A percentile compares a stretch with the other conserved stretches of the same genome.
Conservation (phyloP, 2,113 vertebrate species). For the Gopherus evgoodei region DNA sequence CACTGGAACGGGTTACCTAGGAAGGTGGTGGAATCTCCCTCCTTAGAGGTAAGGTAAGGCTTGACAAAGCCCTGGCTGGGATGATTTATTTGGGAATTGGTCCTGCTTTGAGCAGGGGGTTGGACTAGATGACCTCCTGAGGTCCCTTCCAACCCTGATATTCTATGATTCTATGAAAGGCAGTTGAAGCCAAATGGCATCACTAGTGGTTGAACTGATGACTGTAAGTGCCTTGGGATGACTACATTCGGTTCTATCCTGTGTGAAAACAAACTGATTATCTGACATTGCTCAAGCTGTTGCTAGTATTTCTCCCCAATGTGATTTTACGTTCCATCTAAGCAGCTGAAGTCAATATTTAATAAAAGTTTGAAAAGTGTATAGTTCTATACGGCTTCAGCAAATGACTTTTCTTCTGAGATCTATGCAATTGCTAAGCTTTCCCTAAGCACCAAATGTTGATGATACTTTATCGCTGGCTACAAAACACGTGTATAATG, state of each 20-base stretch:
- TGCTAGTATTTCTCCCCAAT: slow-evolving; percentile 50
- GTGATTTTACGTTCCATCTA: slow-evolving; percentile 44
- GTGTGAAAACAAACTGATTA: slow-evolving; percentile 51
- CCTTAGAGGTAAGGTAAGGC: no score
- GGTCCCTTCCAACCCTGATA: no score
- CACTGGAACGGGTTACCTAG: no score
- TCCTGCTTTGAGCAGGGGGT: no score
- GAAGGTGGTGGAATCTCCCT: no score
- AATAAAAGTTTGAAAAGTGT: slow-evolving; percentile 9
- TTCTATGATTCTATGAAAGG: not conserved
- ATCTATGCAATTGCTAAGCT: slow-evolving; percentile 25
- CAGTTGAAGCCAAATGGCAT: slow-evolving; percentile 43
- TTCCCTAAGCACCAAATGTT: slow-evolving; percentile 18
- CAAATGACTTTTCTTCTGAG: slow-evolving; percentile 44
- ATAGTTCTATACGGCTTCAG: slow-evolving; percentile 33
- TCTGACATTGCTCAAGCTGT: slow-evolving; percentile 37
- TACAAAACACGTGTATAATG: not conserved
- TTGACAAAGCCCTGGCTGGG: no score
- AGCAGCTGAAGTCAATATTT: slow-evolving; percentile 37
- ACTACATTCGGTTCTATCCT: slow-evolving; percentile 13
- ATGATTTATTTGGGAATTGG: no score
- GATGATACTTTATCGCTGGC: slow-evolving; percentile 5
- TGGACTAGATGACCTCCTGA: no score
- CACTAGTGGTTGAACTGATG: slow-evolving; percentile 38
- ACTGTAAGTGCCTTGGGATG: not conserved